These are phyloP conservation scores for Leucozona laternaria DNA, from an alignment of 2,888 invertebrate genomes.

Conservation along the genomic window DNA sequence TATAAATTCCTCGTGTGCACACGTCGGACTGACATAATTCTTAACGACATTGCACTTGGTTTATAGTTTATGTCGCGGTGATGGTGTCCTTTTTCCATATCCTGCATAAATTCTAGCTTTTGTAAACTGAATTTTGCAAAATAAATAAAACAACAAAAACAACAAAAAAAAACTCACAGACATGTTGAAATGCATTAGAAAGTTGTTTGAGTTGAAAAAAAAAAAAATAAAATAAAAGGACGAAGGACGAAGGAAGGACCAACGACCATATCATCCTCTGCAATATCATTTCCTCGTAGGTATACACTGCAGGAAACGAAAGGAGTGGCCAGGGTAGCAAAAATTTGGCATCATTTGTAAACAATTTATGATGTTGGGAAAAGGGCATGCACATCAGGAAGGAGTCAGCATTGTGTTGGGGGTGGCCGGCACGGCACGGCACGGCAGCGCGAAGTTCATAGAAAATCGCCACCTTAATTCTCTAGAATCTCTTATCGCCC, in stretches of 20 bases:
- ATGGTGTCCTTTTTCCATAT: slow-evolving; percentile 69
- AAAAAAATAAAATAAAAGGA: neutral
- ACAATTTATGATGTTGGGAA: slow-evolving; percentile 68
- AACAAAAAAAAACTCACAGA: slow-evolving; percentile 17
- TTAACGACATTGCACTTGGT: slow-evolving; percentile 68
- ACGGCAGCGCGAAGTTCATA: neutral
- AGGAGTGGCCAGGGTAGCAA: slow-evolving; percentile 45
- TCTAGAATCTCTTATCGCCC: no score
- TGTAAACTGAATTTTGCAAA: slow-evolving; percentile 33
- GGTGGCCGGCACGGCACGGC: neutral
- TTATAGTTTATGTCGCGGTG: slow-evolving; percentile 32
- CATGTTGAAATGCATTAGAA: slow-evolving; percentile 29
- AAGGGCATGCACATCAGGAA: slow-evolving; percentile 37
- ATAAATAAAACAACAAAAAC: neutral
- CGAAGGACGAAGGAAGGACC: slow-evolving; percentile 2
- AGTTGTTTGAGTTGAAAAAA: slow-evolving; percentile 2
- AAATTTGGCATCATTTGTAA: slow-evolving; percentile 72
- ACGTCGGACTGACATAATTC: slow-evolving; percentile 61
- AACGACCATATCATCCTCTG: neutral
- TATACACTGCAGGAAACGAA: neutral
- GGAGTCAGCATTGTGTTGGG: slow-evolving; percentile 20
- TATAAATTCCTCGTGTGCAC: slow-evolving; percentile 66
- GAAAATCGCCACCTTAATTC: slow-evolving; percentile 3
- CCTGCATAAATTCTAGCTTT: slow-evolving; percentile 67
- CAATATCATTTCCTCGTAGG: slow-evolving; percentile 10